These are phyloP conservation scores for Polypterus bichir DNA, from an alignment of 2,113 vertebrate species.

Conservation along the genomic window DNA sequence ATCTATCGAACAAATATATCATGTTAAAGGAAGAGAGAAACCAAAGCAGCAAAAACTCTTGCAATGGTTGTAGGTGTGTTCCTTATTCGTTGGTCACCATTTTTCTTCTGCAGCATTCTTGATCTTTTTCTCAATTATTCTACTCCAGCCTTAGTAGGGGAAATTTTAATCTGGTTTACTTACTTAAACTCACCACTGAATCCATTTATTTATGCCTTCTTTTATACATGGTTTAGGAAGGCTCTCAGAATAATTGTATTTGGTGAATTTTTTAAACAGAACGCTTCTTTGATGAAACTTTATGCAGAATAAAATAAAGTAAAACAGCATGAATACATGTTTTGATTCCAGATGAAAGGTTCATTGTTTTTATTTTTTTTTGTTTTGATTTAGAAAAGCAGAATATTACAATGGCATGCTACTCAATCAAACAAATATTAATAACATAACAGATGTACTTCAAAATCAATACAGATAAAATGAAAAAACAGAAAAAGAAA, in stretches of 20 bases:
- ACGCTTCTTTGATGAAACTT: neutral
- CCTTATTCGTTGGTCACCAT: slow-evolving; percentile 8
- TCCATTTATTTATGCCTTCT: slow-evolving; percentile 5
- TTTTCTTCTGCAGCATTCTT: slow-evolving; percentile 1
- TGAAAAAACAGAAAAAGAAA: too few species aligned
- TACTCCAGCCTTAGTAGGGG: neutral
- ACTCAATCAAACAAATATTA: too few species aligned
- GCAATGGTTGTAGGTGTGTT: slow-evolving; percentile 9
- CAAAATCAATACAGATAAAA: too few species aligned
- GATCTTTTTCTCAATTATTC: slow-evolving; percentile 4
- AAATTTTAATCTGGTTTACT: neutral
- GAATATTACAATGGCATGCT: too few species aligned
- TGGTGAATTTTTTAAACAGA: neutral
- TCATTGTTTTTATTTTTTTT: too few species aligned
- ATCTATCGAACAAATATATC: neutral
- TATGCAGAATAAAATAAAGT: too few species aligned
- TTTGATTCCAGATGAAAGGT: too few species aligned
- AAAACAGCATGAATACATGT: too few species aligned
- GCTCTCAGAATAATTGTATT: slow-evolving; percentile 3
- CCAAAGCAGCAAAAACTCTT: neutral
- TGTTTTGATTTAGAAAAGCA: too few species aligned
- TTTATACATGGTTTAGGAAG: slow-evolving; percentile 12
- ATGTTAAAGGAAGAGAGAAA: neutral
- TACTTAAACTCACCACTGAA: slow-evolving; percentile 1
- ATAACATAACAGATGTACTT: too few species aligned